Conservation (phyloP, 2,113 vertebrate species). For the Jacana jacana region DNA sequence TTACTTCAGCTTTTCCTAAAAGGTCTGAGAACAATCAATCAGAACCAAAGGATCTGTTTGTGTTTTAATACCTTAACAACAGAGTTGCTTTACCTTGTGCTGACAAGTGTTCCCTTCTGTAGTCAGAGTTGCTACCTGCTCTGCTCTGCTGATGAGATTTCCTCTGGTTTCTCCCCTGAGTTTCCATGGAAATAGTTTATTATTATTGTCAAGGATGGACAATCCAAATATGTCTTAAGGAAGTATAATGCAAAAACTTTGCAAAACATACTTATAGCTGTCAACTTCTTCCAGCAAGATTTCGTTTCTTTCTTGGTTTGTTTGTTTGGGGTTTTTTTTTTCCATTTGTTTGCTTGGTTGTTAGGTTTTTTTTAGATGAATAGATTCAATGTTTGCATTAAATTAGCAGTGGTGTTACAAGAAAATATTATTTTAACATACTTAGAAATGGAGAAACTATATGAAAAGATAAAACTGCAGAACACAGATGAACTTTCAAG, state of each 20-base stretch:
- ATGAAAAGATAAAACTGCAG: not conserved
- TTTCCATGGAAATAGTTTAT: slow-evolving; percentile 73
- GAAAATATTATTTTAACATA: not conserved
- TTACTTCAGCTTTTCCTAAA: not conserved
- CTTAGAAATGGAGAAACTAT: not conserved
- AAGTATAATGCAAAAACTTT: slow-evolving; percentile 38
- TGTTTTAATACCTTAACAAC: not conserved
- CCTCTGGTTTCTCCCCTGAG: not conserved
- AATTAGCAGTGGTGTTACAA: not conserved
- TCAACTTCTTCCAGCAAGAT: not conserved
- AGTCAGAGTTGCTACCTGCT: not conserved
- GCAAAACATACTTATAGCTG: not conserved
- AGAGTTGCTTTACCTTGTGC: not conserved
- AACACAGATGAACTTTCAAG: not conserved
- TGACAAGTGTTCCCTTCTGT: slow-evolving; percentile 9
- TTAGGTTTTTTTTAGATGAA: not conserved
- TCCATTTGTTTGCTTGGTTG: no score
- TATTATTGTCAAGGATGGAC: slow-evolving; percentile 47
- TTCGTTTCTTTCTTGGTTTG: not conserved
- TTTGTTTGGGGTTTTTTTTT: not conserved
- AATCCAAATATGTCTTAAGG: slow-evolving; percentile 20
- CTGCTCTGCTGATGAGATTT: not conserved
- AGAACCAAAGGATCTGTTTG: not conserved
- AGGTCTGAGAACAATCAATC: not conserved
- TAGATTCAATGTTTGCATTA: not conserved